phyloP scores from a whole-genome alignment of 2,888 invertebrate genomes.

The Corythucha ciliata region DNA sequence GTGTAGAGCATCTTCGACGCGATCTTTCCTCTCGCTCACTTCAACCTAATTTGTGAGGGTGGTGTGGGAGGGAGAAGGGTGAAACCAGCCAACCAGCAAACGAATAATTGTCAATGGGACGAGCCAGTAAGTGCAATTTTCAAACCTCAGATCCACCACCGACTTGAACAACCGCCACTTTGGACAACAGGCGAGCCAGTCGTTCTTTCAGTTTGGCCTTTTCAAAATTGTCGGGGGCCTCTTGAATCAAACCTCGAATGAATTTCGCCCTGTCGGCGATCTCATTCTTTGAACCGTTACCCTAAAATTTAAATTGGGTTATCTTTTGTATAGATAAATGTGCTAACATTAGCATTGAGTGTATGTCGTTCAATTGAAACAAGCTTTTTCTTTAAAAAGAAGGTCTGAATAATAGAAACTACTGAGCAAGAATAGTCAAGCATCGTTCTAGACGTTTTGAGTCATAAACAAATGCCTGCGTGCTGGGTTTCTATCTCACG shows the following conservation, averaged over 20 bases:
- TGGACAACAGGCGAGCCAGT: constrained; percentile 44
- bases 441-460: too few species aligned
- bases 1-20: constrained; percentile 46
- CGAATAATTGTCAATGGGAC: not conserved
- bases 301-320: constrained; percentile 9
- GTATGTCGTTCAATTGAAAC: too few species aligned
- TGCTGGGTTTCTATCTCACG: too few species aligned
- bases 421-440: too few species aligned
- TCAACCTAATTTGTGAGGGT: constrained; percentile 37
- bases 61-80: not conserved
- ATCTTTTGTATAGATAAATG: too few species aligned
- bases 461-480: too few species aligned
- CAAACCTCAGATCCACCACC: constrained; percentile 44
- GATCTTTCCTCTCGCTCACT: constrained; percentile 46
- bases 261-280: constrained; percentile 43
- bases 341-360: too few species aligned
- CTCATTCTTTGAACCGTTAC: constrained; percentile 38
- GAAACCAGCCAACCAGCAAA: not conserved
- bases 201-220: constrained; percentile 46
- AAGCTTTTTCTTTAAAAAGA: too few species aligned
- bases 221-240: constrained; percentile 45
- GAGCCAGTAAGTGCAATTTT: not conserved
- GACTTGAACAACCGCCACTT: constrained; percentile 45
- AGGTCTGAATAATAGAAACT: too few species aligned
- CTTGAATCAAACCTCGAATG: constrained; percentile 44